A percentile compares a stretch with the other conserved stretches of the same genome.
Conservation (phyloP, 1,140 invertebrate genomes). For the Drosophila sucinea region DNA sequence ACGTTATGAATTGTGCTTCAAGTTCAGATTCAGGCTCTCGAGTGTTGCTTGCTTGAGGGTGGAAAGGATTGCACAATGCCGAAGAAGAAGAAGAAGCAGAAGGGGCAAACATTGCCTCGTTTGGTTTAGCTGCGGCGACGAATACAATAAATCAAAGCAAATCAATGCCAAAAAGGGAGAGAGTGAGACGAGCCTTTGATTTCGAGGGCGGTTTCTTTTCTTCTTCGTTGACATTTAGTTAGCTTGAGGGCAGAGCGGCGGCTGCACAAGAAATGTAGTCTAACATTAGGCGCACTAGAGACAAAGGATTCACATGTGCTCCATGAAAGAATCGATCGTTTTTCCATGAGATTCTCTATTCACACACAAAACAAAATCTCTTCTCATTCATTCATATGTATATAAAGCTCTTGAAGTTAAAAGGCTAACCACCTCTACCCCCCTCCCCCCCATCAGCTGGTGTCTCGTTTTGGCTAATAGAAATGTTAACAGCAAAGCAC, state of each 20-base stretch:
- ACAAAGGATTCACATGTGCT: background rate
- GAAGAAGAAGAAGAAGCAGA: background rate
- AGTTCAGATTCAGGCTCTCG: slow-evolving; percentile 33
- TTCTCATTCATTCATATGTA: background rate
- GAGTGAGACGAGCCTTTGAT: background rate
- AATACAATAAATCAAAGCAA: slow-evolving; percentile 76
- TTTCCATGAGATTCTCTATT: background rate
- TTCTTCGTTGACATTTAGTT: slow-evolving; percentile 13
- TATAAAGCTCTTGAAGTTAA: slow-evolving; percentile 1
- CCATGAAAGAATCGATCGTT: background rate
- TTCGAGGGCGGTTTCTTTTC: slow-evolving; percentile 12
- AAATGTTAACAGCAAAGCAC: slow-evolving; percentile 57
- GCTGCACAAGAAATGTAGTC: background rate
- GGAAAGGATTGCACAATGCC: slow-evolving; percentile 18
- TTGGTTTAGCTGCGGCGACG: slow-evolving; percentile 1
- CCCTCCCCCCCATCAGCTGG: background rate
- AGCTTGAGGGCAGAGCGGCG: background rate
- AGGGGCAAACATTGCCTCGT: slow-evolving; percentile 34
- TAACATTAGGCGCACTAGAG: slow-evolving; percentile 5
- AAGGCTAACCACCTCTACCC: slow-evolving; percentile 7
- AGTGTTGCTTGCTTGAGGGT: slow-evolving; percentile 43
- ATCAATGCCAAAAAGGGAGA: slow-evolving; percentile 52
- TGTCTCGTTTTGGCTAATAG: slow-evolving; percentile 47
- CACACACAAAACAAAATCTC: no score
- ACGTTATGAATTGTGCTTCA: slow-evolving; percentile 64